Conservation (phyloP, 2,113 vertebrate species). For the Corythoichthys haematopterus region DNA sequence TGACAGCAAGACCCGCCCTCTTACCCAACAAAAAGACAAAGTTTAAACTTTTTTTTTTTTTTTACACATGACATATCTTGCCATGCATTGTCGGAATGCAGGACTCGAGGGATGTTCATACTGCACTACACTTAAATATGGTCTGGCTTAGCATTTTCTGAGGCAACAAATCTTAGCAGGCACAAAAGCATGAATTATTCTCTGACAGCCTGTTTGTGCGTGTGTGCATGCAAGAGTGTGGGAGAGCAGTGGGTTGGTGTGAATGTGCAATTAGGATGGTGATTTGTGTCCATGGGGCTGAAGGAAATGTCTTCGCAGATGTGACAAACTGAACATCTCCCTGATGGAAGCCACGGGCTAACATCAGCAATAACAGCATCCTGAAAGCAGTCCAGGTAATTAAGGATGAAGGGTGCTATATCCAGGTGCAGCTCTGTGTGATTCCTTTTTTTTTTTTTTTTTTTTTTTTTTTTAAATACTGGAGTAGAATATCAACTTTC, state of each 20-base stretch:
- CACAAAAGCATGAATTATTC: constrained; percentile 12
- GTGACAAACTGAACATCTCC: not conserved
- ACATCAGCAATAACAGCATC: constrained; percentile 7
- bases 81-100: constrained; percentile 4
- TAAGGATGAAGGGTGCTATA: constrained; percentile 5
- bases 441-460: not conserved
- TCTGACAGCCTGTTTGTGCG: not conserved
- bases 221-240: not conserved
- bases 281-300: not conserved
- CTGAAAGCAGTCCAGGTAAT: constrained; percentile 10
- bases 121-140: constrained; percentile 17
- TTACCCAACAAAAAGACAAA: not conserved
- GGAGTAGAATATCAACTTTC: not conserved
- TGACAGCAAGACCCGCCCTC: fast-evolving
- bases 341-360: constrained; percentile 8
- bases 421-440: constrained; percentile 9
- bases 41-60: not conserved
- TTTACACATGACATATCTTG: not conserved
- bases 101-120: constrained; percentile 5
- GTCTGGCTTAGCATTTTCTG: constrained; percentile 7
- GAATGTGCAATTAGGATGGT: constrained; percentile 7
- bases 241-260: not conserved
- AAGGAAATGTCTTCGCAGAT: not conserved
- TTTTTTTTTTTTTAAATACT: not conserved
- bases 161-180: constrained; percentile 3